Evolutionary conservation across 2,113 vertebrate genomes (phyloP).

Genomic region (Chascanopsetta lugubris): DNA sequence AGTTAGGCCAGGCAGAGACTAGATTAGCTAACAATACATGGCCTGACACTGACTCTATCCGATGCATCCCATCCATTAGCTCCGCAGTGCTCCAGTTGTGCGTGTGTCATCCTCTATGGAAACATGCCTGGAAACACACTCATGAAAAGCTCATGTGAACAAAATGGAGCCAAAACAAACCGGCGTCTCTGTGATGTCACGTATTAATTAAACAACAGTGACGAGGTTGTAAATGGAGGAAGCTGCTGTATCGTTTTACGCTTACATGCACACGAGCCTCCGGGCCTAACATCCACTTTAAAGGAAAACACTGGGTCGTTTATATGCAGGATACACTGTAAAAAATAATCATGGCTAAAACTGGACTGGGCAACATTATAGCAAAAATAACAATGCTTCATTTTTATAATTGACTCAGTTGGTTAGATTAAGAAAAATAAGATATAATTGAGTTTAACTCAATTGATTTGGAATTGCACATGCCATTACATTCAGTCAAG

Average conservation of each 20-base stretch:
- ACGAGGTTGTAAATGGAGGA: background rate
- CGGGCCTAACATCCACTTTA: conserved; percentile 5
- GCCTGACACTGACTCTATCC: background rate
- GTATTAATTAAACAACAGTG: background rate
- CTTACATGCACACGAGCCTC: background rate
- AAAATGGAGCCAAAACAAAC: background rate
- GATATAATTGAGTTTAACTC: no score
- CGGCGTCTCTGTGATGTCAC: background rate
- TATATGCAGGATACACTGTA: no score
- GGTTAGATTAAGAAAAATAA: no score
- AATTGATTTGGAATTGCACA: no score
- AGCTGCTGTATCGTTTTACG: background rate
- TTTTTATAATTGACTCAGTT: no score
- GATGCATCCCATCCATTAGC: background rate
- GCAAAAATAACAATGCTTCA: no score
- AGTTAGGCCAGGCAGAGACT: background rate
- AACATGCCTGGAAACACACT: background rate
- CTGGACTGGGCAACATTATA: background rate
- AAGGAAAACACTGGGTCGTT: conserved; percentile 43
- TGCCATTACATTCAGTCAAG: no score
- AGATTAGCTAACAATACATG: background rate
- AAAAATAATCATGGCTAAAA: no score
- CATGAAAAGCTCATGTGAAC: background rate
- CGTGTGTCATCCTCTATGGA: background rate
- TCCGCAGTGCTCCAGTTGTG: background rate